phyloP scores from a whole-genome alignment of 2,888 invertebrate genomes.

The Pterobdella sp. region DNA sequence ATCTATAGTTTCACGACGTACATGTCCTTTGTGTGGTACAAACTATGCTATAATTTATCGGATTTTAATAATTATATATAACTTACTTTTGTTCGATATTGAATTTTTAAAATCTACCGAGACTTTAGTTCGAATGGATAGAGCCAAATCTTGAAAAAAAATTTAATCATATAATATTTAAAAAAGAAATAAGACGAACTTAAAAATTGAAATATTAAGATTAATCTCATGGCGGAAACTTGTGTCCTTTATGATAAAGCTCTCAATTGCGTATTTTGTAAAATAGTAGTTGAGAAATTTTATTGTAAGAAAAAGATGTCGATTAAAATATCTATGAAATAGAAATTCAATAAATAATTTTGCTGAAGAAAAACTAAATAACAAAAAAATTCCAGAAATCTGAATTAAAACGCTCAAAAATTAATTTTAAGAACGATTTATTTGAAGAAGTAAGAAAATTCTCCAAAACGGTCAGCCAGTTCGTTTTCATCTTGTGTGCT shows the following conservation, averaged over 20 bases:
- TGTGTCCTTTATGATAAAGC: no score
- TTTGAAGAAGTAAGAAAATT: conserved; percentile 25
- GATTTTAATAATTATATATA: background rate
- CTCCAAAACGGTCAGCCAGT: conserved; percentile 10
- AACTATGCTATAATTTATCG: background rate
- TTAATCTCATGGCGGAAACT: background rate
- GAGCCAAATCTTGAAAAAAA: background rate
- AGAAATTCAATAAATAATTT: background rate
- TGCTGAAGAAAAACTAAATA: background rate
- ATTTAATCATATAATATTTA: background rate
- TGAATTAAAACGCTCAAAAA: background rate
- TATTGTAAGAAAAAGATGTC: background rate
- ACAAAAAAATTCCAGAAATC: background rate
- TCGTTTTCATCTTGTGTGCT: conserved; percentile 26
- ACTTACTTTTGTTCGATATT: background rate
- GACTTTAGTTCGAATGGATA: background rate
- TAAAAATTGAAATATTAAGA: background rate
- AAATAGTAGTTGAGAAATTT: background rate
- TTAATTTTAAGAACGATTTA: background rate
- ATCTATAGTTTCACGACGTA: background rate
- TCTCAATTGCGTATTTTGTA: background rate
- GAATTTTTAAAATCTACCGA: background rate
- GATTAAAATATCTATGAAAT: background rate
- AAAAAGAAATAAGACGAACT: background rate
- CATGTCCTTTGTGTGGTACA: background rate